A percentile compares a stretch with the other conserved stretches of the same genome.
These are phyloP conservation scores for Heterodera filipjevi DNA, from an alignment of 2,888 invertebrate species.

Conservation along the genomic window DNA sequence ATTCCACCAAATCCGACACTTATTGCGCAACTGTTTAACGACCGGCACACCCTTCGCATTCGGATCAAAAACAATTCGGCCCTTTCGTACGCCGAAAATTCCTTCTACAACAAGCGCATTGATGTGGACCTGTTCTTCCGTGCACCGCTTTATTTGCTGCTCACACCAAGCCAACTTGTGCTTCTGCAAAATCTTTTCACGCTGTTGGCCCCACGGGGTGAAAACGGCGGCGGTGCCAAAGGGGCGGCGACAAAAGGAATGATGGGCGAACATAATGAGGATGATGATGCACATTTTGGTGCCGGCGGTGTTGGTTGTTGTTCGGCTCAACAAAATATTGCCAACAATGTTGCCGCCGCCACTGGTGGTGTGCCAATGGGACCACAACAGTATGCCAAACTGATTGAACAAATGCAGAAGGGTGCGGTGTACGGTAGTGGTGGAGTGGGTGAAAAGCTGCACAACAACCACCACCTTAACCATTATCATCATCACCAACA, in stretches of 20 bases:
- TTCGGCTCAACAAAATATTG: too few species aligned
- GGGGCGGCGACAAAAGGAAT: too few species aligned
- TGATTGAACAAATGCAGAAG: slow-evolving; percentile 33
- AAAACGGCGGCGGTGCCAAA: background rate
- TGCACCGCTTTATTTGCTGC: slow-evolving; percentile 37
- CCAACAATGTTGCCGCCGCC: too few species aligned
- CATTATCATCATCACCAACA: too few species aligned
- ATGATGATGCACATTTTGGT: too few species aligned
- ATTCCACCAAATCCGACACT: slow-evolving; percentile 34
- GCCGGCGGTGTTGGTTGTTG: too few species aligned
- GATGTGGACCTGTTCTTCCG: slow-evolving; percentile 51
- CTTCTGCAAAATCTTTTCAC: slow-evolving; percentile 39
- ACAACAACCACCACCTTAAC: too few species aligned
- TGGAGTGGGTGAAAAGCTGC: background rate
- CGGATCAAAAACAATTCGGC: slow-evolving; percentile 39
- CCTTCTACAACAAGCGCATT: slow-evolving; percentile 46
- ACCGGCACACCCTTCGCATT: slow-evolving; percentile 40
- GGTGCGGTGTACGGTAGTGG: background rate
- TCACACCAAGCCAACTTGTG: slow-evolving; percentile 43
- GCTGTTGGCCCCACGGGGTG: slow-evolving; percentile 31
- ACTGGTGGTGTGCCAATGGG: slow-evolving; percentile 44
- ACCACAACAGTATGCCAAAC: slow-evolving; percentile 39
- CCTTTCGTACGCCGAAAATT: slow-evolving; percentile 16
- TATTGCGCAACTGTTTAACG: slow-evolving; percentile 40
- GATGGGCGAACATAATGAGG: too few species aligned